Conservation (phyloP, 2,113 vertebrate genomes). For the Riparia riparia region DNA sequence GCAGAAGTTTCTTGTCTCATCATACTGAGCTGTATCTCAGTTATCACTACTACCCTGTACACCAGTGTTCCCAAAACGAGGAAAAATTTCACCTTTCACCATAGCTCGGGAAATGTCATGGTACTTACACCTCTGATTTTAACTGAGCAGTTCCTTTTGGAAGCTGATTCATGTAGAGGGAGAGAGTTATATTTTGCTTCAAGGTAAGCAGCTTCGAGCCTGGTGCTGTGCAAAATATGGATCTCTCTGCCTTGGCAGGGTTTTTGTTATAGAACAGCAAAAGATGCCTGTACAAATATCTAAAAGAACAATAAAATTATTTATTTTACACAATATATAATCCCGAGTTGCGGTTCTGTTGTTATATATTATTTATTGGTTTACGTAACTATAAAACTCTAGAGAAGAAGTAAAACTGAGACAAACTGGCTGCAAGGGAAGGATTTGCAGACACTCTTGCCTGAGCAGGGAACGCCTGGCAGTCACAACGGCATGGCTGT, state of each 20-base stretch:
- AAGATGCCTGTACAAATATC: constrained; percentile 90
- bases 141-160: constrained; percentile 91
- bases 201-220: constrained; percentile 83
- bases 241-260: constrained; percentile 79
- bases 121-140: constrained; percentile 84
- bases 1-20: rapidly evolving
- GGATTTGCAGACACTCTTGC: constrained; percentile 41
- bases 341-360: rapidly evolving
- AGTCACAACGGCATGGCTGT: constrained; percentile 88
- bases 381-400: rapidly evolving
- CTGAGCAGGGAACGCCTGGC: constrained; percentile 91
- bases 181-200: constrained; percentile 83
- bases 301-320: constrained; percentile 1
- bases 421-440: background rate
- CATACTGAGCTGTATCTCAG: background rate
- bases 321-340: rapidly evolving
- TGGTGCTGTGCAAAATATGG: constrained; percentile 83
- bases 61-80: background rate
- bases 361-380: background rate
- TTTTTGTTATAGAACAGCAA: constrained; percentile 90
- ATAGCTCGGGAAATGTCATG: background rate
- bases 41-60: background rate
- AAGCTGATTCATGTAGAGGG: constrained; percentile 91
- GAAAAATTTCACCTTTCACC: background rate
- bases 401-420: background rate